A percentile compares a stretch with the other conserved stretches of the same genome.
phyloP scores from a whole-genome alignment of 2,888 invertebrate species.

The Listrodromus nycthemerus region DNA sequence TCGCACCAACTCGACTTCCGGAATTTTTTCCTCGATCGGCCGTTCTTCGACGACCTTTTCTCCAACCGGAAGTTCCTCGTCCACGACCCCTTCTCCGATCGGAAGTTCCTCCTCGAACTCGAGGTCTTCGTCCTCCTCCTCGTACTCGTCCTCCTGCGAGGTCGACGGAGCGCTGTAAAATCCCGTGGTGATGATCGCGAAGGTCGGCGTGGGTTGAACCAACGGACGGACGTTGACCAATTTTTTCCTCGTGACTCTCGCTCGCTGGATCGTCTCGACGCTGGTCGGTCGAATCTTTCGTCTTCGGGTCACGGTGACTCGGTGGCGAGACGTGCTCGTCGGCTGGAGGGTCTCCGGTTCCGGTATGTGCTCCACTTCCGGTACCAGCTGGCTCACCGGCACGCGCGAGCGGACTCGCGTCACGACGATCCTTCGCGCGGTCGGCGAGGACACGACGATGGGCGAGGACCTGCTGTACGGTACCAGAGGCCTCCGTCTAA shows the following conservation, averaged over 20 bases:
- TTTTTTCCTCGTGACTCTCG: conserved; percentile 80
- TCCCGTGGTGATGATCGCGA: conserved; percentile 82
- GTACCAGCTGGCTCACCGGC: conserved; percentile 61
- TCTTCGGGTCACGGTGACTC: conserved; percentile 81
- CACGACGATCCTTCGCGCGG: conserved; percentile 79
- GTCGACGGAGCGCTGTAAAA: conserved; percentile 78
- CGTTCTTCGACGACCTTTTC: conserved; percentile 40
- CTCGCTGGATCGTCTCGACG: conserved; percentile 62
- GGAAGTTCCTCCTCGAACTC: conserved; percentile 20
- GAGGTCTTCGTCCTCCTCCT: conserved; percentile 63
- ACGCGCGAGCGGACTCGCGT: conserved; percentile 77
- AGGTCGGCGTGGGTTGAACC: conserved; percentile 76
- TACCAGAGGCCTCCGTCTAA: conserved; percentile 78
- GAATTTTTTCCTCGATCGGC: conserved; percentile 36
- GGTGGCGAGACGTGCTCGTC: conserved; percentile 72
- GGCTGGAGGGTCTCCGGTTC: conserved; percentile 38
- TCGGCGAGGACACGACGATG: conserved; percentile 47
- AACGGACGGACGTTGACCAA: conserved; percentile 80
- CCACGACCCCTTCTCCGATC: too few relatives aligned
- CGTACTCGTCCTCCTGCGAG: conserved; percentile 74
- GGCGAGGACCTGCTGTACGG: conserved; percentile 71
- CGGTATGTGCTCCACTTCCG: conserved; percentile 47
- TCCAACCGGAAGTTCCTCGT: too few relatives aligned
- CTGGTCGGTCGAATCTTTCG: conserved; percentile 78
- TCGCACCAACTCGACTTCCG: conserved; percentile 49